A percentile compares a stretch with the other conserved stretches of the same genome.
Conservation (phyloP, 2,888 invertebrate genomes). For the Eupithecia exiguata region DNA sequence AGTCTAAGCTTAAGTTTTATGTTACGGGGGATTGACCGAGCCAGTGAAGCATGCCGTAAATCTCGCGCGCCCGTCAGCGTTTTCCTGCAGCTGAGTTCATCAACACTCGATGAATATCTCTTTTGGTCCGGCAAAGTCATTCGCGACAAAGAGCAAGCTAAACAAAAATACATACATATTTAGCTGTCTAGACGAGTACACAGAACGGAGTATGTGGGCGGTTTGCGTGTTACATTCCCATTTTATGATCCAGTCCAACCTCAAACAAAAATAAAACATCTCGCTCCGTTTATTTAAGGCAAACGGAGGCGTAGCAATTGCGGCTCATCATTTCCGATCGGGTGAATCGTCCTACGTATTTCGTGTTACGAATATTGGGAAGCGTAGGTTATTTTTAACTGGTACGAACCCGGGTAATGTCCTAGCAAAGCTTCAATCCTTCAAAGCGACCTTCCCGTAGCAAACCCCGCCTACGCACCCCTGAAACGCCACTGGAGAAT, state of each 20-base stretch:
- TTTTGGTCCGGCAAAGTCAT: slow-evolving; percentile 51
- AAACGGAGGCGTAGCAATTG: slow-evolving; percentile 59
- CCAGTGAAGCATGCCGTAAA: slow-evolving; percentile 65
- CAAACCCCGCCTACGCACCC: slow-evolving; percentile 47
- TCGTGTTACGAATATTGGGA: slow-evolving; percentile 8
- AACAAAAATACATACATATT: slow-evolving; percentile 36
- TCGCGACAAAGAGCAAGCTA: slow-evolving; percentile 37
- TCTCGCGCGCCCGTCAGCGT: slow-evolving; percentile 58
- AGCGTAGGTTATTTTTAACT: slow-evolving; percentile 9
- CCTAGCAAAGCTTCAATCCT: slow-evolving; percentile 38
- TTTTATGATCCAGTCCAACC: slow-evolving; percentile 48
- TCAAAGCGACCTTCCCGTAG: slow-evolving; percentile 47
- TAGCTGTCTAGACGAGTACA: slow-evolving; percentile 42
- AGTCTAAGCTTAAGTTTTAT: slow-evolving; percentile 52
- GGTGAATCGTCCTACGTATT: slow-evolving; percentile 36
- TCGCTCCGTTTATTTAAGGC: slow-evolving; percentile 49
- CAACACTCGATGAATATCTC: slow-evolving; percentile 44
- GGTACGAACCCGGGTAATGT: slow-evolving; percentile 46
- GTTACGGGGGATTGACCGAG: slow-evolving; percentile 62
- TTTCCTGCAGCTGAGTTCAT: slow-evolving; percentile 67
- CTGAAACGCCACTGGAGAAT: slow-evolving; percentile 47
- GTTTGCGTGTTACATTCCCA: slow-evolving; percentile 54
- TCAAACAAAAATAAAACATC: slow-evolving; percentile 49
- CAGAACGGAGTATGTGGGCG: slow-evolving; percentile 51
- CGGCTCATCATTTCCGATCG: slow-evolving; percentile 52